Evolutionary conservation across 2,888 invertebrate genomes (phyloP), one percentile per base, ranked within the genome.

Genomic region (Drosophila paramelanica): DNA sequence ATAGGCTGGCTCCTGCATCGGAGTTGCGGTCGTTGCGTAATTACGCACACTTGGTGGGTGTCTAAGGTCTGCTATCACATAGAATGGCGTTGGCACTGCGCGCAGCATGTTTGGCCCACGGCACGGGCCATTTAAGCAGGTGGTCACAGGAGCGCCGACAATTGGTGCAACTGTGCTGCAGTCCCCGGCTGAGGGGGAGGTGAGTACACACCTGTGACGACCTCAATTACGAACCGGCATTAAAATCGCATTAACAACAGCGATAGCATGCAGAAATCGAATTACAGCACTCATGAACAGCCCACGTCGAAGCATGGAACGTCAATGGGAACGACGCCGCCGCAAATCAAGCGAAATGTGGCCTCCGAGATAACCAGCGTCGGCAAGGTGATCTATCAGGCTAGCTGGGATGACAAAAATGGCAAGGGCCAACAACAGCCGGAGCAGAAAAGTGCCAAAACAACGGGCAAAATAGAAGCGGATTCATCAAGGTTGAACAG

Each of bases 71-170:
- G 25, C 36, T 47, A 59, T 70, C 36, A 50, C 49, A 17, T 61
- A 74, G 47, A 53, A 91, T 91, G 91, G 77, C 91, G 13, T 62
- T 91, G 61, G 89, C 85, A 33, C 58, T 91, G 31, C 88, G 90
- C 59, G 72, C 87, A 45, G 81, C 80, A 49, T 84, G 89, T n/a
- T 39, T 82, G 20, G 49, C 82, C 47, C 73, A 73, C 11, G 31
- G 43, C 43, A 46, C 41, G 41, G 53, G 46, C 49, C 51, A 33
- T 31, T 56, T 57, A 56, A 42, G 45, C 51, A 72, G 67, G 17
- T 88, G 86, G 77, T 52, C 86, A 5, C 77, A 72, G 49, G 67
- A 86, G 36, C 69, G 56, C 58, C 72, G 64, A 27, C 77, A 62
- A 47, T 47, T 77, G 45, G 5, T 77, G 33, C 72, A 64, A 38